These are phyloP conservation scores for Anhinga rufa DNA, from an alignment of 2,113 vertebrate species.

Conservation along the genomic window DNA sequence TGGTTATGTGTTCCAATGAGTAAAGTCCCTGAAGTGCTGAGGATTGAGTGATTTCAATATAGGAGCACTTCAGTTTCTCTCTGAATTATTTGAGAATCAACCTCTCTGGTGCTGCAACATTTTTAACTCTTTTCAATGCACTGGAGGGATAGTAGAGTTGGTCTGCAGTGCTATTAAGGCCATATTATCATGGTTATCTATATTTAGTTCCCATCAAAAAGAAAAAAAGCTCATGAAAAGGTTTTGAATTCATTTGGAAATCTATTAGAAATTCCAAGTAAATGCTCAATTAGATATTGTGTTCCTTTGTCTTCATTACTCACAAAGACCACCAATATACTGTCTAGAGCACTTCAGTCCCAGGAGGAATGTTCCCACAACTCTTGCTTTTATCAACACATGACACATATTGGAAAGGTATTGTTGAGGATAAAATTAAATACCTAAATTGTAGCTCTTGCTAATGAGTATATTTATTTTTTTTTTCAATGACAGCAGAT, in stretches of 20 bases:
- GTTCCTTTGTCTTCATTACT: constrained; percentile 18
- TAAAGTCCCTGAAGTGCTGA: neutral
- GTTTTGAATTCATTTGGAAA: constrained; percentile 19
- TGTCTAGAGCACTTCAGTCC: neutral
- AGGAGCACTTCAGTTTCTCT: neutral
- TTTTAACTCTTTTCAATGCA: neutral
- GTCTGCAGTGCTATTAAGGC: neutral
- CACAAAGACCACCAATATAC: neutral
- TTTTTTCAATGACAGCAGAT: constrained; percentile 6
- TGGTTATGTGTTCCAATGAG: neutral
- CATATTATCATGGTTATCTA: neutral
- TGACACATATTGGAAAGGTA: constrained; percentile 3
- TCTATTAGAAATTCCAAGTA: constrained; percentile 16
- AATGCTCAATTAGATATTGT: constrained; percentile 1
- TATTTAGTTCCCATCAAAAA: neutral
- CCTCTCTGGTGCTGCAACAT: neutral
- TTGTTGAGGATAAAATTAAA: constrained; percentile 25
- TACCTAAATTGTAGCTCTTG: neutral
- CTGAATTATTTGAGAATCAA: neutral
- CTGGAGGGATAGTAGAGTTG: neutral
- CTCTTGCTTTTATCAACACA: constrained; percentile 22
- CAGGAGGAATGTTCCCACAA: neutral
- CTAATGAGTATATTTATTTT: neutral
- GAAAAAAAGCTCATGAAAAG: neutral
- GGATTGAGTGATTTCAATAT: neutral